These are phyloP conservation scores for Poecile montanus DNA, from an alignment of 2,797 vertebrate species.

Conservation along the genomic window DNA sequence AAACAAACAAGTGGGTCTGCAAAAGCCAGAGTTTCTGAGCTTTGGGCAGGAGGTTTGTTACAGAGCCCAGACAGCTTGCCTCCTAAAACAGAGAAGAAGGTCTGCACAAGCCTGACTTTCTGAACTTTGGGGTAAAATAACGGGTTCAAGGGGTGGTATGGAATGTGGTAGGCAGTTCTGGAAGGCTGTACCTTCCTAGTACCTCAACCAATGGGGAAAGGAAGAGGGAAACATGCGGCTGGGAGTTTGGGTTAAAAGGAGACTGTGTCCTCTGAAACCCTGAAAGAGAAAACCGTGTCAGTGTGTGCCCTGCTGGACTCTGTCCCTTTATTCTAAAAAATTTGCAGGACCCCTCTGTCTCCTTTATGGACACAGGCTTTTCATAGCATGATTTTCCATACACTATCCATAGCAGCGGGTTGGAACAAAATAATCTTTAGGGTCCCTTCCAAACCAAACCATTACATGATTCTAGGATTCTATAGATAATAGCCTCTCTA, in stretches of 20 bases:
- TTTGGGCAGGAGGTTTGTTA: too few species aligned
- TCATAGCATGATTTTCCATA: not conserved
- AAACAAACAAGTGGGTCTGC: not conserved
- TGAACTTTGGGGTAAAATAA: not conserved
- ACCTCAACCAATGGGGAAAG: not conserved
- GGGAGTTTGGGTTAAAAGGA: not conserved
- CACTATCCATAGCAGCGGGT: not conserved
- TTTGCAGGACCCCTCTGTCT: not conserved
- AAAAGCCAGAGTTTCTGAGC: not conserved
- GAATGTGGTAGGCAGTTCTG: fast-evolving
- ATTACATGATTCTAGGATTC: not conserved
- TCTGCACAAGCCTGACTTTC: not conserved
- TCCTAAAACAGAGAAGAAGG: not conserved
- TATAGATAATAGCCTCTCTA: not conserved
- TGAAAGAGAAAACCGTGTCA: fast-evolving
- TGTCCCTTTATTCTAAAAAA: not conserved
- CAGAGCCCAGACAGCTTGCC: not conserved
- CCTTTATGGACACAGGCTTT: not conserved
- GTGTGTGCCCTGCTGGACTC: fast-evolving
- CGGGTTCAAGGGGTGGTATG: too few species aligned
- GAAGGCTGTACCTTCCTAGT: not conserved
- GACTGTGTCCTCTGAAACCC: not conserved
- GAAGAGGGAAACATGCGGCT: fast-evolving
- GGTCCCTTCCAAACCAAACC: not conserved
- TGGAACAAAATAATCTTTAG: not conserved